Base-by-base conservation (phyloP, 2,113 vertebrate species). In the Pomatostomus ruficeps region DNA sequence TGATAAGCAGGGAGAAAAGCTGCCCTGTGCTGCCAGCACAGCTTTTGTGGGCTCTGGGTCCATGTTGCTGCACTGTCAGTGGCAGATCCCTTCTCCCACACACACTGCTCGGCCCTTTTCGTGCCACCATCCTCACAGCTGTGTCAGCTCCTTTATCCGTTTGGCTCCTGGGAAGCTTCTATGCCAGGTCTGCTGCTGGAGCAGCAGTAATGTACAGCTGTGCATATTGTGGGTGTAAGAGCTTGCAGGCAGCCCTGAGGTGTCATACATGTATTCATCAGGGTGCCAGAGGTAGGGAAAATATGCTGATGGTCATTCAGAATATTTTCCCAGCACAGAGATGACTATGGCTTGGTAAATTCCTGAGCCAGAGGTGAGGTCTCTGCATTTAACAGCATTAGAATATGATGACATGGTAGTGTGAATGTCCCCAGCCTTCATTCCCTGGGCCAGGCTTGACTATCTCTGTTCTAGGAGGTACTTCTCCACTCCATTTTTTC, bases 31-130 rank as follows among this genome's bases (percentile, higher is more conserved):
- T 48, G 61, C 26, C 74, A 85, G n/a, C 48, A 54, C 57, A 72
- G 62, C 75, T 74, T 70, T 29, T 4, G 1, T 38, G 78, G 46
- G 23, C 65, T 70, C 22, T 48, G 25, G 25, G 31, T 57, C 46
- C 0, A 0, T 58, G 40, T 33, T 57, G 31, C 68, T 77, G 51
- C 9, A 1, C 45, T 9, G 8, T 28, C 1, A 1, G 51, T 38
- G 46, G 35, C 33, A 94, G 73, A 51, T 72, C 29, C 15, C 31
- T 81, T 81, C 36, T 70, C 55, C 42, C 29, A 15, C 28, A 31
- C 11, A 3, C 3, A 3, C n/a, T 87, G 35, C 51, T 63, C 4
- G 1, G 62, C 66, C 35, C 22, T 70, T 4, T 18, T 74, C 0
- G 0, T 66, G 42, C 59, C 66, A 31, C 57, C 28, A 4, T 72